phyloP scores from a whole-genome alignment of 2,888 invertebrate species.

The Biston betularia region DNA sequence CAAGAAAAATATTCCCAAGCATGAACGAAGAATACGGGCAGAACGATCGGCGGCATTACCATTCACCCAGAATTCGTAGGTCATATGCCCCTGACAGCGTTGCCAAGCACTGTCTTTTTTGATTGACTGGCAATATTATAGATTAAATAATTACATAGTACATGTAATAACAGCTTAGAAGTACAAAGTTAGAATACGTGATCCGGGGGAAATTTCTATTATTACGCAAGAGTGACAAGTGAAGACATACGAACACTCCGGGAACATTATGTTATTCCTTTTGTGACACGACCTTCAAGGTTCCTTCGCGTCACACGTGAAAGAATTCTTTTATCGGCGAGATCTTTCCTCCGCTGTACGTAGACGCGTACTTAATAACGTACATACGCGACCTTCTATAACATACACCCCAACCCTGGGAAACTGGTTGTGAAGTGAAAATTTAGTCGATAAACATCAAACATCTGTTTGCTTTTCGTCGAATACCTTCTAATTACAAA shows the following conservation, averaged over 20 bases:
- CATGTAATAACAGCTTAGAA: not conserved
- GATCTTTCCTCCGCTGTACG: constrained; percentile 13
- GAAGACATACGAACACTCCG: constrained; percentile 31
- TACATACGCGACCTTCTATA: constrained; percentile 6
- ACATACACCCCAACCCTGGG: constrained; percentile 6
- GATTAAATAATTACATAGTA: not conserved
- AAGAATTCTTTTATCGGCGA: constrained; percentile 30
- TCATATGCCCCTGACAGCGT: too few relatives aligned
- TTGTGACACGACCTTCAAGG: constrained; percentile 38
- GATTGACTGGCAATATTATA: too few relatives aligned
- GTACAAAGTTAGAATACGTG: constrained; percentile 1
- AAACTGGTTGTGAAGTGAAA: constrained; percentile 22
- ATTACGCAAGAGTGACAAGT: constrained; percentile 34
- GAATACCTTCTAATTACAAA: constrained; percentile 9
- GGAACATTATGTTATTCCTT: constrained; percentile 39
- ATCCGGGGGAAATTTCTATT: constrained; percentile 30
- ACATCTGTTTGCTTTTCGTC: constrained; percentile 12
- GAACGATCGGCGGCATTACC: too few relatives aligned
- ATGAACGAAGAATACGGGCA: not conserved
- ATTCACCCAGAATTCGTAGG: too few relatives aligned
- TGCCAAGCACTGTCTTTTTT: too few relatives aligned
- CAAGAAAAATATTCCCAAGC: too few relatives aligned
- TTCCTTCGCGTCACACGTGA: constrained; percentile 32
- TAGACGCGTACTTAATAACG: not conserved
- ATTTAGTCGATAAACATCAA: constrained; percentile 29